Conservation (phyloP, 2,797 vertebrate genomes). For the Megaceryle alcyon region DNA sequence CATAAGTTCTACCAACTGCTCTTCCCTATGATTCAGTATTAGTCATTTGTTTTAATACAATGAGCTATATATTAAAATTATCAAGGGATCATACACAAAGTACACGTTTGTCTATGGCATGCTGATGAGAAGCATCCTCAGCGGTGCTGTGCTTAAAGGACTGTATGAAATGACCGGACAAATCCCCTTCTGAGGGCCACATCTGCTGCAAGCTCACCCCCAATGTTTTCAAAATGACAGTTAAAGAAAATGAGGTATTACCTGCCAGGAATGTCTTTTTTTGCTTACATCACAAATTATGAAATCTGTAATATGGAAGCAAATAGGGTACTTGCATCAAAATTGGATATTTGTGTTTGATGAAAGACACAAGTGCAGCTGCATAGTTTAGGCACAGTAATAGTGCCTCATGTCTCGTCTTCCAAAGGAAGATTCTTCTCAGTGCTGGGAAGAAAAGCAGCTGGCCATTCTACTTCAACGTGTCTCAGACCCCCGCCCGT, state of each 20-base stretch:
- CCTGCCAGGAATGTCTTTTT: background rate
- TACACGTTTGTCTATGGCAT: background rate
- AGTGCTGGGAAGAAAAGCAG: background rate
- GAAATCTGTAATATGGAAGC: background rate
- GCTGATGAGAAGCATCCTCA: background rate
- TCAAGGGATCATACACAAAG: background rate
- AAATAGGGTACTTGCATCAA: background rate
- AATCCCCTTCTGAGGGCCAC: background rate
- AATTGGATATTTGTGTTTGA: background rate
- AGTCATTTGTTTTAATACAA: background rate
- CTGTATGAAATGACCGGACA: background rate
- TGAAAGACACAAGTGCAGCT: accelerated
- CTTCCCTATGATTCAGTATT: background rate
- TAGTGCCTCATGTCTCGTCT: accelerated
- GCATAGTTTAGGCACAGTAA: accelerated
- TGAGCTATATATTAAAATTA: background rate
- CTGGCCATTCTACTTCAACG: accelerated
- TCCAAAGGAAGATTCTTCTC: background rate
- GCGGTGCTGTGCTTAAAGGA: background rate
- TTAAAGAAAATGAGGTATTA: background rate
- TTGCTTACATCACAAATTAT: background rate
- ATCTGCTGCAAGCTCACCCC: background rate
- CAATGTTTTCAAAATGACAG: background rate
- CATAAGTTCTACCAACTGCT: background rate
- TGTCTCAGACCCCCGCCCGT: background rate